These are phyloP conservation scores for Parazoanthus swiftii DNA, from an alignment of 92 coral and sea anemone genomes.

Conservation along the genomic window DNA sequence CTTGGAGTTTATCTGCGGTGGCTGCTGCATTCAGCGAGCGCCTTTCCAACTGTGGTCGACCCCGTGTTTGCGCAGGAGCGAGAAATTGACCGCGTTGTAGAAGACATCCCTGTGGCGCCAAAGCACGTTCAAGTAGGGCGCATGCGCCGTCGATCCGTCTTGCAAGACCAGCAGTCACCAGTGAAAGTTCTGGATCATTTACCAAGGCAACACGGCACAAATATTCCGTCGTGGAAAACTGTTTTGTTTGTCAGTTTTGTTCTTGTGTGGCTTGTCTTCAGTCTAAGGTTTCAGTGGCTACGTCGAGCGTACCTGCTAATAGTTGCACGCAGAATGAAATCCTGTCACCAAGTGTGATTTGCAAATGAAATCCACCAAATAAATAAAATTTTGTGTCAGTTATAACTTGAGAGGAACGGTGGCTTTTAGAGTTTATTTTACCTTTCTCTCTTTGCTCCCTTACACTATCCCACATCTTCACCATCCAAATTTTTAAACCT, in stretches of 20 bases:
- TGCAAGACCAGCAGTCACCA: not conserved
- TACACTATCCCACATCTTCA: no score
- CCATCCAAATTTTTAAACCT: no score
- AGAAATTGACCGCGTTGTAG: not conserved
- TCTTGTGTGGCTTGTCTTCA: constrained; percentile 3
- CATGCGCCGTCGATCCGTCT: constrained; percentile 22
- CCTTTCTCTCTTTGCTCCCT: no score
- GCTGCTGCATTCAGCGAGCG: constrained; percentile 40
- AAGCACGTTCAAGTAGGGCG: not conserved
- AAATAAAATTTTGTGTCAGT: not conserved
- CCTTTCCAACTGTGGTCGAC: constrained; percentile 16
- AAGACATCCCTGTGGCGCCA: constrained; percentile 8
- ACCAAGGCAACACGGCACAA: not conserved
- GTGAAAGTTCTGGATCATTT: not conserved
- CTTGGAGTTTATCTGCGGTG: constrained; percentile 83
- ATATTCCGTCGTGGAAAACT: constrained; percentile 1
- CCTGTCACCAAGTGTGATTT: not conserved
- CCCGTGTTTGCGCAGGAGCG: constrained; percentile 30
- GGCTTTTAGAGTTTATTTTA: no score
- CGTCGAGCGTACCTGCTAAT: not conserved
- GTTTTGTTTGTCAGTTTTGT: not conserved
- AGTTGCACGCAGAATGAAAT: not conserved
- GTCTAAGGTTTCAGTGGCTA: not conserved
- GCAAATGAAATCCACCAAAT: not conserved
- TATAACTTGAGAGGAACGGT: no score